Base-by-base conservation (phyloP, 2,888 invertebrate genomes). In the Drosophila anomelani region DNA sequence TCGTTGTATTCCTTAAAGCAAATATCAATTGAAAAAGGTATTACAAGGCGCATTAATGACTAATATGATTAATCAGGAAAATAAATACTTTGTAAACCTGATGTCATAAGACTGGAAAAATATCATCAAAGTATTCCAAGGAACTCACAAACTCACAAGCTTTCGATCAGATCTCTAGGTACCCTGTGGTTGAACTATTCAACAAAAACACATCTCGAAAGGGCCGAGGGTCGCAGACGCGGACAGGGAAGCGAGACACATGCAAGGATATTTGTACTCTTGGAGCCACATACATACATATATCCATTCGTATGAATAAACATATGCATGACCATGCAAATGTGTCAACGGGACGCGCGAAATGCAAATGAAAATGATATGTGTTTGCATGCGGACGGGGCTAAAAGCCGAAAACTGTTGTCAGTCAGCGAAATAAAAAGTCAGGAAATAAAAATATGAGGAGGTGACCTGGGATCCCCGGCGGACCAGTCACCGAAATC, bases 301-400 rank as follows among this genome's bases (percentile, higher is more conserved):
- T 32, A 44, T 49, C 38, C 41, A 58, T 56, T 41, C n/a, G 23
- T 75, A 43, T 46, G 62, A 61, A 62, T 76, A 53, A 67, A 51
- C 63, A 72, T 67, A 71, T 82, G 80, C 78, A 82, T 75, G 75
- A 77, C 70, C 76, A 77, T 84, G 86, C 79, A 80, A 69, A 83
- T 74, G 74, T 80, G 84, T 73, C 67, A 71, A 69, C 68, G 71
- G 53, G 51, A 29, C 56, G 61, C 75, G 57, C 67, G 67, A 73
- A 73, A 85, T 74, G 62, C 69, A 88, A 82, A 77, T 85, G 68
- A 72, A 88, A 85, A 77, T 85, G 71, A 83, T 88, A 80, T 69
- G 57, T 68, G 70, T 84, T 83, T 77, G 67, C 71, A 80, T 75
- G 84, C 75, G 75, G 77, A 77, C 70, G 71, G 74, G 41, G 72